phyloP scores from a whole-genome alignment of 2,888 invertebrate genomes.

The Callinectes sapidus region DNA sequence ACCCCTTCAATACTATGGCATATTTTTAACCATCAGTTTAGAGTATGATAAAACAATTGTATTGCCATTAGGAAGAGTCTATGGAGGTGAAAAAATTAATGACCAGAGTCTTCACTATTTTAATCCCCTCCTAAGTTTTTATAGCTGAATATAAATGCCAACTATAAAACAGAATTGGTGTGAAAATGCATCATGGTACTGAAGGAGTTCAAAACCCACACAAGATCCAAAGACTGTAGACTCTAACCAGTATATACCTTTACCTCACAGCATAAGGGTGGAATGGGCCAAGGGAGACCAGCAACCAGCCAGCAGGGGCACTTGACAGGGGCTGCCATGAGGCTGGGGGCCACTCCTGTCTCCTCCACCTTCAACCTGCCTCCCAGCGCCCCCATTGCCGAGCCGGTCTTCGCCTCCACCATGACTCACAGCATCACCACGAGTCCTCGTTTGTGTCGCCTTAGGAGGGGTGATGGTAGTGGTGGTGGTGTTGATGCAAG shows the following conservation, averaged over 20 bases:
- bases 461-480: background rate
- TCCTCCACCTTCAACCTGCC: background rate
- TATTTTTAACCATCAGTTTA: too few relatives aligned
- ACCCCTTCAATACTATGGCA: too few relatives aligned
- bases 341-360: background rate
- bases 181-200: too few relatives aligned
- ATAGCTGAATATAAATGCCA: too few relatives aligned
- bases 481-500: background rate
- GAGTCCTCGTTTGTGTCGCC: background rate
- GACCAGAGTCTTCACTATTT: too few relatives aligned
- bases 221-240: background rate
- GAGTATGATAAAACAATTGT: too few relatives aligned
- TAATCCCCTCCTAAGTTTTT: too few relatives aligned
- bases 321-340: background rate
- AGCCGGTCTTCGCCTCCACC: background rate
- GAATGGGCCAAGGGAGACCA: slow-evolving; percentile 3
- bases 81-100: too few relatives aligned
- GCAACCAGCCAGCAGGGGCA: slow-evolving; percentile 1
- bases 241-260: background rate
- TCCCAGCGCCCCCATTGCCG: background rate
- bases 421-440: background rate
- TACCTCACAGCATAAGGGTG: slow-evolving; percentile 17
- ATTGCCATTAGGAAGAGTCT: too few relatives aligned
- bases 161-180: too few relatives aligned
- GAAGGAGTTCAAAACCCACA: too few relatives aligned